Conservation (phyloP, 1,140 invertebrate species). For the Drosophila oshimai region DNA sequence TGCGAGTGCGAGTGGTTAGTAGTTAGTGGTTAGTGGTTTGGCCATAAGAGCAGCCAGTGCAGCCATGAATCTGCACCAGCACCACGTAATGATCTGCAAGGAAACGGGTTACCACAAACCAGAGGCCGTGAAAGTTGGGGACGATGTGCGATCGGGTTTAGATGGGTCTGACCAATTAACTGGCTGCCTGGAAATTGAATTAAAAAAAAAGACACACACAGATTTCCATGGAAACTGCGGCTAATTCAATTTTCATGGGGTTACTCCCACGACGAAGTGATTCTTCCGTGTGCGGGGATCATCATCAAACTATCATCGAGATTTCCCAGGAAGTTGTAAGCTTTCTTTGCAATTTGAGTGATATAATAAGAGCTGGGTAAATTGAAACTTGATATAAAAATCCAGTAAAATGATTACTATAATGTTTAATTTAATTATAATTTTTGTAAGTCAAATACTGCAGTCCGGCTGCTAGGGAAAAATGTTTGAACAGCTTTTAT, state of each 20-base stretch:
- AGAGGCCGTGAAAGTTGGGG: slow-evolving; percentile 45
- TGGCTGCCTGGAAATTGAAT: slow-evolving; percentile 9
- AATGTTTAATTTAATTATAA: too few species aligned
- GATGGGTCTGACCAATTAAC: slow-evolving; percentile 33
- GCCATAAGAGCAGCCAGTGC: slow-evolving; percentile 19
- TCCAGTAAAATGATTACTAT: too few species aligned
- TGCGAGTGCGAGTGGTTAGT: too few species aligned
- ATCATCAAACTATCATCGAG: not conserved
- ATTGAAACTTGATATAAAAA: too few species aligned
- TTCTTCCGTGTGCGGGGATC: slow-evolving; percentile 9
- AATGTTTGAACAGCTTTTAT: too few species aligned
- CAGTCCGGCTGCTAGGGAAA: too few species aligned
- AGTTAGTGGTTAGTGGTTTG: too few species aligned
- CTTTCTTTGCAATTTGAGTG: not conserved
- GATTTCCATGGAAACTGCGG: not conserved
- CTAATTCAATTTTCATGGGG: not conserved
- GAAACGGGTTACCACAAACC: slow-evolving; percentile 14
- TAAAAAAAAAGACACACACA: not conserved
- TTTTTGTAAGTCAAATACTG: too few species aligned
- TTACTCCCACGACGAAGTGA: slow-evolving; percentile 22
- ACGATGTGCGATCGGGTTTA: slow-evolving; percentile 9
- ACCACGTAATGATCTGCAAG: slow-evolving; percentile 24
- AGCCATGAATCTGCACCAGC: slow-evolving; percentile 22
- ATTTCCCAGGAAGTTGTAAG: not conserved
- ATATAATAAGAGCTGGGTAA: too few species aligned